Percentiles rank a stretch among this genome's conserved stretches.
Evolutionary conservation across 2,113 vertebrate genomes (phyloP).

Genomic region (Dicentrarchus labrax): DNA sequence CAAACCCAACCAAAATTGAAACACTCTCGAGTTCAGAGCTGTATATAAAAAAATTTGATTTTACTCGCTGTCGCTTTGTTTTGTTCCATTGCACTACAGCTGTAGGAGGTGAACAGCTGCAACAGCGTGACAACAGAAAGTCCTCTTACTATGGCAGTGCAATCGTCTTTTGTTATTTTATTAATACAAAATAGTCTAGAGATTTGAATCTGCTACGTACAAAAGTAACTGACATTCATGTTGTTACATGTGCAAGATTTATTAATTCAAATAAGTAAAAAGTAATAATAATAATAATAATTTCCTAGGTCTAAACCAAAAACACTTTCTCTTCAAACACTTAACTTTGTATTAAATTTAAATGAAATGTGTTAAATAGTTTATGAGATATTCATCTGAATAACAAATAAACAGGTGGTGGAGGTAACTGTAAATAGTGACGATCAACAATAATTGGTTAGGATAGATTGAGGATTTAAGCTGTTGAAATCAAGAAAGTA

Average conservation of each 20-base stretch:
- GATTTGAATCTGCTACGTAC: too few species aligned
- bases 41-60: too few species aligned
- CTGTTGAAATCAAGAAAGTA: background rate
- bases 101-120: too few species aligned
- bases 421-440: background rate
- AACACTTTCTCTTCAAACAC: background rate
- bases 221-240: background rate
- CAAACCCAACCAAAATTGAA: too few species aligned
- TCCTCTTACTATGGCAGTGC: background rate
- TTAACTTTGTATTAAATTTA: background rate
- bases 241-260: background rate
- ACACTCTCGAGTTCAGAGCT: too few species aligned
- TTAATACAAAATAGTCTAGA: background rate
- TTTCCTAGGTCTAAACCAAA: background rate
- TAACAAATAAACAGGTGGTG: background rate
- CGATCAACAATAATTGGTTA: background rate
- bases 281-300: too few species aligned
- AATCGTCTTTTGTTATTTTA: background rate
- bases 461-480: background rate
- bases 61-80: too few species aligned
- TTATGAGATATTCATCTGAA: background rate
- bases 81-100: too few species aligned
- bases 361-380: background rate
- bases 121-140: too few species aligned
- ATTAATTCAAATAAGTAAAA: background rate